Evolutionary conservation across 2,888 invertebrate species (phyloP).

Genomic region (Cancer borealis): DNA sequence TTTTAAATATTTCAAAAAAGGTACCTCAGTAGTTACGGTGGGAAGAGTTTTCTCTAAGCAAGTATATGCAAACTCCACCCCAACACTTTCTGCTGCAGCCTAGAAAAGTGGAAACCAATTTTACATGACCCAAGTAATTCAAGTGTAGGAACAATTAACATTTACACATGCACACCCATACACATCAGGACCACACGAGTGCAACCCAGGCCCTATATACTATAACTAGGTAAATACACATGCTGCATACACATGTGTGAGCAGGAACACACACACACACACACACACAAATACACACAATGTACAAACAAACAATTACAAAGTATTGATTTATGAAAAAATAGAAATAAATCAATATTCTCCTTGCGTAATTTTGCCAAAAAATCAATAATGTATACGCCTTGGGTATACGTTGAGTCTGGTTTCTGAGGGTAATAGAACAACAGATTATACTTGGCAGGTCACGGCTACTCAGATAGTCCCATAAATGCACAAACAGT

Average conservation of each 20-base stretch:
- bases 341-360: too few relatives aligned
- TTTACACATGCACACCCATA: neutral
- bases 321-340: too few relatives aligned
- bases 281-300: too few relatives aligned
- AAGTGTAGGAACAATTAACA: neutral
- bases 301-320: too few relatives aligned
- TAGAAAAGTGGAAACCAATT: slow-evolving; percentile 72
- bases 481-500: too few relatives aligned
- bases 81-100: slow-evolving; percentile 79
- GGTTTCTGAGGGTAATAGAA: too few relatives aligned
- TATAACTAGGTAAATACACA: slow-evolving; percentile 30
- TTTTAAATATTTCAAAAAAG: slow-evolving; percentile 20
- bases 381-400: too few relatives aligned
- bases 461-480: too few relatives aligned
- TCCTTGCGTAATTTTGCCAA: too few relatives aligned
- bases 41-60: slow-evolving; percentile 87
- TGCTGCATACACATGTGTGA: slow-evolving; percentile 1
- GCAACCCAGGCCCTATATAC: neutral
- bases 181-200: neutral
- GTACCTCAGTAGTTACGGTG: slow-evolving; percentile 85
- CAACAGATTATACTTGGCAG: too few relatives aligned
- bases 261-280: too few relatives aligned
- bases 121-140: neutral
- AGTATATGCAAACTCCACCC: slow-evolving; percentile 84
- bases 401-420: too few relatives aligned